These are phyloP conservation scores for Vireo griseus DNA, from an alignment of 2,797 vertebrate species.

Conservation along the genomic window DNA sequence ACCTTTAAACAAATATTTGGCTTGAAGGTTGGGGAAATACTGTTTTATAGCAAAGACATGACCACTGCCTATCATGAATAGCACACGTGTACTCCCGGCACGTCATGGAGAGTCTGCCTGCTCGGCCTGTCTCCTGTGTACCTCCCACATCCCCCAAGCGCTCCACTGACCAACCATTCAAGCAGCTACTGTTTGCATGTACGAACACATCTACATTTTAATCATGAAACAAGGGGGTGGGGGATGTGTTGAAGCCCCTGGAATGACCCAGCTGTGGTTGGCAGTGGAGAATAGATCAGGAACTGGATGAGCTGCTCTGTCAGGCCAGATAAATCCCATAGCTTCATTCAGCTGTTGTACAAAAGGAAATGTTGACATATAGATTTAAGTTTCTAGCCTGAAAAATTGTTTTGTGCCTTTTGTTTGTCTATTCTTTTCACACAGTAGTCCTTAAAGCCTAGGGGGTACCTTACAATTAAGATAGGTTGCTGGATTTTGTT, in stretches of 20 bases:
- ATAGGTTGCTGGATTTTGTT: background rate
- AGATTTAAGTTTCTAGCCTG: background rate
- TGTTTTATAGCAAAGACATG: background rate
- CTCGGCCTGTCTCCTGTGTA: rapidly evolving
- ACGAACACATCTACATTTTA: background rate
- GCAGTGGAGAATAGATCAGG: background rate
- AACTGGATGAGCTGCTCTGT: background rate
- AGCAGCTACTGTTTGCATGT: background rate
- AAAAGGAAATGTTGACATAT: background rate
- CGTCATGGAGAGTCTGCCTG: rapidly evolving
- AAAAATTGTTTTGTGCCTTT: background rate
- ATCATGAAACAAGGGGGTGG: background rate
- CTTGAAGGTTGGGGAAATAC: background rate
- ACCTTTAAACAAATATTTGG: constrained; percentile 38
- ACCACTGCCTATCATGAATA: background rate
- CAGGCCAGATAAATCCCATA: background rate
- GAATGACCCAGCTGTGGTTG: background rate
- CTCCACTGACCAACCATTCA: background rate
- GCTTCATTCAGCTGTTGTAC: background rate
- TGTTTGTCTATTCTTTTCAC: background rate
- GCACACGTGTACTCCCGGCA: rapidly evolving
- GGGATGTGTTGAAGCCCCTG: background rate
- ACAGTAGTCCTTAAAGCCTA: background rate
- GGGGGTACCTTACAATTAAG: background rate
- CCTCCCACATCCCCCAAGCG: background rate